A percentile compares a stretch with the other conserved stretches of the same genome.
Evolutionary conservation across 1,140 invertebrate species (phyloP).

Genomic region (Bombus picipes): DNA sequence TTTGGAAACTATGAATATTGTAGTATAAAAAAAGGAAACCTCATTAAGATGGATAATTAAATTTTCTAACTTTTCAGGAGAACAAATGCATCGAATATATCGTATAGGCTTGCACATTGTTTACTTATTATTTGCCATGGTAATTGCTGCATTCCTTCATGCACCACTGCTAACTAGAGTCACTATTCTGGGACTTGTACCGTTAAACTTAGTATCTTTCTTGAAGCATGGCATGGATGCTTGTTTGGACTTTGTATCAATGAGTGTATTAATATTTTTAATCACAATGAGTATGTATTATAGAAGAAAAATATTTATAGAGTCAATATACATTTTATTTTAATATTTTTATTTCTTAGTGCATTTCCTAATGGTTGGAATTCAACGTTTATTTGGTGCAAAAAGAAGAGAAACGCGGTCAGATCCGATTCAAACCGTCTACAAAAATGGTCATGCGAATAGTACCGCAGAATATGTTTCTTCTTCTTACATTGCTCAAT

Average conservation of each 20-base stretch:
- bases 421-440: constrained; percentile 3
- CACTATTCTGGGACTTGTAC: constrained; percentile 76
- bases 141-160: constrained; percentile 78
- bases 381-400: constrained; percentile 68
- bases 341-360: constrained; percentile 66
- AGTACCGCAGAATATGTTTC: constrained; percentile 25
- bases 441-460: constrained; percentile 43
- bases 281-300: constrained; percentile 76
- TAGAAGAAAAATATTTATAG: constrained; percentile 7
- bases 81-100: constrained; percentile 75
- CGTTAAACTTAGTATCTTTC: constrained; percentile 76
- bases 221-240: constrained; percentile 77
- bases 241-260: constrained; percentile 76
- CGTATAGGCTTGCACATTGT: constrained; percentile 68
- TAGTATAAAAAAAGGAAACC: not conserved
- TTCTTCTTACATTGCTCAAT: constrained; percentile 11
- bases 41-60: not conserved
- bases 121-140: constrained; percentile 77
- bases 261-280: constrained; percentile 76
- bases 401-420: constrained; percentile 21
- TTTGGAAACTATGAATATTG: not conserved
- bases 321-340: not conserved
- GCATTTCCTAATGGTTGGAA: constrained; percentile 74
- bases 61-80: constrained; percentile 69
- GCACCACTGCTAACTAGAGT: constrained; percentile 75